Percentiles rank a stretch among this genome's conserved stretches.
Conservation (phyloP, 2,113 vertebrate genomes). For the Merops nubicus region DNA sequence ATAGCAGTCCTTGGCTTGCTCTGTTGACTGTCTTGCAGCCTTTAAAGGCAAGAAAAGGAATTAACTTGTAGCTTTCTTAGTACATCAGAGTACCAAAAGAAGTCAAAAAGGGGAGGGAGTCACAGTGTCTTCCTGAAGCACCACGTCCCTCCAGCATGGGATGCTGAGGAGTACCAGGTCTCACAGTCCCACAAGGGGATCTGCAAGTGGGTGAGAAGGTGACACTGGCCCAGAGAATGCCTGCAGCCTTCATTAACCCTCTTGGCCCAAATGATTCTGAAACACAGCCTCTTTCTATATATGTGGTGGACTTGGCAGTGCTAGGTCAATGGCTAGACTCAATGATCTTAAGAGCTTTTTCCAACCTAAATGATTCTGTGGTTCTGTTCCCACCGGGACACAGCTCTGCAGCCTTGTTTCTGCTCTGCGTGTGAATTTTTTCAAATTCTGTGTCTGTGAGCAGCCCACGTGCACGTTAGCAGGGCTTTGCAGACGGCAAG, state of each 20-base stretch:
- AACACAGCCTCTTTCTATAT: neutral
- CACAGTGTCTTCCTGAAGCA: neutral
- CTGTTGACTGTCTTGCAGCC: neutral
- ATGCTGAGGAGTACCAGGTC: neutral
- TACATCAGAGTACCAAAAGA: neutral
- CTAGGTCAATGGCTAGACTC: neutral
- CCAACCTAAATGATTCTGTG: neutral
- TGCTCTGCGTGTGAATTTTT: neutral
- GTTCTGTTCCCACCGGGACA: neutral
- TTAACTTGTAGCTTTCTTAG: neutral
- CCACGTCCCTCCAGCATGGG: neutral
- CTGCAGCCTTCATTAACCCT: neutral
- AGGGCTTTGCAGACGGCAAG: neutral
- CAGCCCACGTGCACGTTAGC: rapidly evolving
- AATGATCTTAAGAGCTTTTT: neutral
- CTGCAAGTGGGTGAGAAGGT: neutral
- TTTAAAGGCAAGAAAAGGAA: neutral
- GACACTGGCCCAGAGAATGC: neutral
- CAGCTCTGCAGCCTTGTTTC: neutral
- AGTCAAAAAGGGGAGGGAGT: neutral
- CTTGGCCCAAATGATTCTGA: neutral
- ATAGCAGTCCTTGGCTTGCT: neutral
- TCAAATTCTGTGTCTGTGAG: rapidly evolving
- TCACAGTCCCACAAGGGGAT: neutral
- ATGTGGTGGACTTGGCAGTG: neutral